Evolutionary conservation across 2,888 invertebrate genomes (phyloP).

Genomic region (Harpagoxenus sublaevis): DNA sequence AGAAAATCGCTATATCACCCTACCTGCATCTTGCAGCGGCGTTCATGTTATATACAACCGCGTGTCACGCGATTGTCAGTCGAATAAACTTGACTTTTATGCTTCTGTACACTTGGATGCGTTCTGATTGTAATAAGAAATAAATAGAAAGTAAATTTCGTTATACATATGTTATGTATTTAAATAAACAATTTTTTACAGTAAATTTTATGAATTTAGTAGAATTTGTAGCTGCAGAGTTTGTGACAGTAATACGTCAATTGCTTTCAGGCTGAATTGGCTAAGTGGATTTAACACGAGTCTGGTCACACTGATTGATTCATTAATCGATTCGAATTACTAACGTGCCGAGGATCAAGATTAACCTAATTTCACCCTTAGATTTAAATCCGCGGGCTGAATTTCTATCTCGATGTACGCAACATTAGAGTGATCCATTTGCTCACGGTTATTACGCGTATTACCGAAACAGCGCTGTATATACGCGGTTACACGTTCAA

Average conservation of each 20-base stretch:
- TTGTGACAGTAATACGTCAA: background rate
- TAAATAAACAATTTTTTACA: background rate
- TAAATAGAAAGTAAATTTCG: background rate
- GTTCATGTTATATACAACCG: background rate
- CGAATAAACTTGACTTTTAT: slow-evolving; percentile 3
- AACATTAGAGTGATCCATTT: slow-evolving; percentile 20
- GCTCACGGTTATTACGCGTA: slow-evolving; percentile 8
- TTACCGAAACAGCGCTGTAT: slow-evolving; percentile 9
- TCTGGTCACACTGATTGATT: background rate
- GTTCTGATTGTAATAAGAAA: too few relatives aligned
- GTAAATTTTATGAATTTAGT: background rate
- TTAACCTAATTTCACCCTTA: slow-evolving; percentile 19
- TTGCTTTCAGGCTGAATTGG: background rate
- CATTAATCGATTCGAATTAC: slow-evolving; percentile 28
- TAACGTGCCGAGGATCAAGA: slow-evolving; percentile 5
- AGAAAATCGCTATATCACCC: background rate
- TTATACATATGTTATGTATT: background rate
- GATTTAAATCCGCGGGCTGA: slow-evolving; percentile 4
- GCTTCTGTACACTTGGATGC: background rate
- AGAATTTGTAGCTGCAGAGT: background rate
- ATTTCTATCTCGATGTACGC: background rate
- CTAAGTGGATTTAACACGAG: background rate
- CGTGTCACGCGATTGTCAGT: background rate
- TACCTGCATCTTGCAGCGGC: background rate
- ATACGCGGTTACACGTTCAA: background rate